Evolutionary conservation across 2,888 invertebrate genomes (phyloP).

Genomic region (Sesamia inferens): DNA sequence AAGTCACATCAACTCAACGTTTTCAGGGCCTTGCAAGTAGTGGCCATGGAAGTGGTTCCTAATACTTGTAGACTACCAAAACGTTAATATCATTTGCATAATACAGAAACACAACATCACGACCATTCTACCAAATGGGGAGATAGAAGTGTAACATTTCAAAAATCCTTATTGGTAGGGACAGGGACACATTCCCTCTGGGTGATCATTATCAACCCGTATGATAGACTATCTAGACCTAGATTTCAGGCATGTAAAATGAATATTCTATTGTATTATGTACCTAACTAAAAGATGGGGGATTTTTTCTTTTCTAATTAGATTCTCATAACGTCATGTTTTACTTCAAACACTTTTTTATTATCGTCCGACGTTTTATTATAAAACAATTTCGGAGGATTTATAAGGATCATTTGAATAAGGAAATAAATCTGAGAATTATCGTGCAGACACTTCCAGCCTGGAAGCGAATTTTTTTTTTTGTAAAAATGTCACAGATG

Average conservation of each 20-base stretch:
- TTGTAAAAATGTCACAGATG: neutral
- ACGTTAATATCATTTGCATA: neutral
- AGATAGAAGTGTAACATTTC: no score
- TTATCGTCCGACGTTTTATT: neutral
- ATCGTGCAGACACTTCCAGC: no score
- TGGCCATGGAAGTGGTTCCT: no score
- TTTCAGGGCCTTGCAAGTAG: neutral
- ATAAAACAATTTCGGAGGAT: neutral
- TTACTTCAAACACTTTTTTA: neutral
- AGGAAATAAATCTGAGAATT: neutral
- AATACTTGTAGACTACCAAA: neutral
- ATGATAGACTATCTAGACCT: neutral
- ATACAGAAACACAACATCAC: neutral
- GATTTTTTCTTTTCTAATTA: neutral
- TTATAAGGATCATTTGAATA: no score
- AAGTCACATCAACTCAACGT: neutral
- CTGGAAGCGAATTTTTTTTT: neutral
- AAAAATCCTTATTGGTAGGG: neutral
- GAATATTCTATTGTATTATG: neutral
- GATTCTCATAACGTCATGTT: neutral
- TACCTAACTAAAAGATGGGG: neutral
- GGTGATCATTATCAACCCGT: constrained; percentile 28
- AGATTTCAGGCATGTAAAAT: neutral
- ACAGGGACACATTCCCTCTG: neutral
- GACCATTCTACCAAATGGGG: neutral